Evolutionary conservation across 2,113 vertebrate genomes (phyloP).

Genomic region (Tursiops truncatus): DNA sequence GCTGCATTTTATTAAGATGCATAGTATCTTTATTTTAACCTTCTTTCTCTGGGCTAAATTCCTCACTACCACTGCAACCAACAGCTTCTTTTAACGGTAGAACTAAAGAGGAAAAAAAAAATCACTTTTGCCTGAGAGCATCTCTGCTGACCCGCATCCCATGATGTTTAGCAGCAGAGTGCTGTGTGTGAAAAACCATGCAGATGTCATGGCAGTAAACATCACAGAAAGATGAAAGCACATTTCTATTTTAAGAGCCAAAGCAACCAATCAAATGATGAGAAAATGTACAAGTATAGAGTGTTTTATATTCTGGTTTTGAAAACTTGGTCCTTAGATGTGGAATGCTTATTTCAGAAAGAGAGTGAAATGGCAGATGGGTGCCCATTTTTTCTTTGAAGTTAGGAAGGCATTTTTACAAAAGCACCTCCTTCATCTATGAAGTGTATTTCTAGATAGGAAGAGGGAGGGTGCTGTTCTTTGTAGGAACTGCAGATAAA

Average conservation of each 20-base stretch:
- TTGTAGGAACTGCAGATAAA: constrained; percentile 7
- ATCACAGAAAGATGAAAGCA: not conserved
- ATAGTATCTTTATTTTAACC: not conserved
- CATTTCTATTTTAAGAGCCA: constrained; percentile 24
- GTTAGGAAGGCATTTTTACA: not conserved
- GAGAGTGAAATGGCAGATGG: not conserved
- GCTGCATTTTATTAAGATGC: not conserved
- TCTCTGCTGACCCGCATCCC: not conserved
- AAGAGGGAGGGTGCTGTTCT: not conserved
- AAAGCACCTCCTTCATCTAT: not conserved
- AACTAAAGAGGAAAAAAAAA: not conserved
- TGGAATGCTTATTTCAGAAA: constrained; percentile 14
- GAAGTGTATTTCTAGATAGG: constrained; percentile 2
- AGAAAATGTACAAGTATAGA: not conserved
- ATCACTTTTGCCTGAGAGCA: not conserved
- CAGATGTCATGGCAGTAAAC: not conserved
- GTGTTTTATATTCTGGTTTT: constrained; percentile 29
- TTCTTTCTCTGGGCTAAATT: not conserved
- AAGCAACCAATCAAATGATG: not conserved
- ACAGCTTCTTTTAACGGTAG: not conserved
- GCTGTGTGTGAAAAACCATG: not conserved
- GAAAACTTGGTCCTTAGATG: not conserved
- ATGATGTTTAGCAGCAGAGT: not conserved
- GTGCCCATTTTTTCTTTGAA: not conserved
- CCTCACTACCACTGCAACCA: not conserved